A percentile compares a stretch with the other conserved stretches of the same genome.
phyloP scores from a whole-genome alignment of 35 echinoderm and acorn worm genomes.

The Eucidaris tribuloides region DNA sequence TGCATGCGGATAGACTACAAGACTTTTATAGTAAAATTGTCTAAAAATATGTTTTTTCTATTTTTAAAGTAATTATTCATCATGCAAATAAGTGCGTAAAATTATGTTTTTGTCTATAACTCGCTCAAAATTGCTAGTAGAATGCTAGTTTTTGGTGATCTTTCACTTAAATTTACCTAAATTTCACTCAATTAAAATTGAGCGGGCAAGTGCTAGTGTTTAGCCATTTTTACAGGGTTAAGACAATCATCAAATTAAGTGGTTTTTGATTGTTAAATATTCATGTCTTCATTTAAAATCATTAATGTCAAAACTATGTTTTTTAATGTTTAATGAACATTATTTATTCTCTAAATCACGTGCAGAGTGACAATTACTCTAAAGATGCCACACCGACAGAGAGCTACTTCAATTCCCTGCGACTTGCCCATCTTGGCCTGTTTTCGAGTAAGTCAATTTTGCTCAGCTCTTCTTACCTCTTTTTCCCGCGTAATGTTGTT shows the following conservation, averaged over 20 bases:
- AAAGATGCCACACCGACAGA: slow-evolving; percentile 67
- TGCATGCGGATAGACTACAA: too few relatives aligned
- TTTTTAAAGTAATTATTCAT: too few relatives aligned
- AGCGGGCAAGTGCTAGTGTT: neutral
- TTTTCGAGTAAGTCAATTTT: slow-evolving; percentile 75
- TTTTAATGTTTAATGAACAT: neutral
- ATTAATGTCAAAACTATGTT: neutral
- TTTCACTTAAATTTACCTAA: too few relatives aligned
- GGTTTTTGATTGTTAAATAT: neutral
- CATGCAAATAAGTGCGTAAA: too few relatives aligned
- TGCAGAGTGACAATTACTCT: slow-evolving; percentile 18
- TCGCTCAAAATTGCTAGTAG: too few relatives aligned
- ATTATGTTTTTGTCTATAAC: too few relatives aligned
- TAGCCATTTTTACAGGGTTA: neutral
- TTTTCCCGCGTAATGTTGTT: too few relatives aligned
- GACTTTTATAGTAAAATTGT: too few relatives aligned
- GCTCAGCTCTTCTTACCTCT: neutral
- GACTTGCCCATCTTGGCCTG: slow-evolving; percentile 53
- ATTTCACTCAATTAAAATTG: too few relatives aligned
- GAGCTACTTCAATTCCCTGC: slow-evolving; percentile 63
- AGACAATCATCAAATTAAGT: neutral
- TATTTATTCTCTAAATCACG: neutral
- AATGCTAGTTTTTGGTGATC: too few relatives aligned
- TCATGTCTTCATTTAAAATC: neutral
- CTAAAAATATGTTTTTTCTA: too few relatives aligned